These are phyloP conservation scores for Theodoxus fluviatilis DNA, from an alignment of 2,888 invertebrate genomes.

Conservation along the genomic window DNA sequence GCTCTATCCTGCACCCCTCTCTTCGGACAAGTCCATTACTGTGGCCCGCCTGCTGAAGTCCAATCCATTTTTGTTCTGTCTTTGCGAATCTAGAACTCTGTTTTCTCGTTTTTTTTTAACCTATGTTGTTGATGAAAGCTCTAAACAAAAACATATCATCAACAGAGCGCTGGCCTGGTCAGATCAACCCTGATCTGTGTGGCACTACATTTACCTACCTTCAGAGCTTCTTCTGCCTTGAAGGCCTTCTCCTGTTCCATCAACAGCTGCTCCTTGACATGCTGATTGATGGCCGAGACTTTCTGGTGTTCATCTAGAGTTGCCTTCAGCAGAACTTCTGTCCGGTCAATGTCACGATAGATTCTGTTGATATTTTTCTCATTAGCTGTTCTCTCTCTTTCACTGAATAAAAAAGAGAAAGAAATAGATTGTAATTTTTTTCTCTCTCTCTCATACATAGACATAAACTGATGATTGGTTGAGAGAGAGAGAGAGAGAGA, in stretches of 20 bases:
- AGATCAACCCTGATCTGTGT: no score
- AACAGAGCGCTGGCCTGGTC: no score
- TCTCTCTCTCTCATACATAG: neutral
- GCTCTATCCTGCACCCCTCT: no score
- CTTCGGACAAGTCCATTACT: no score
- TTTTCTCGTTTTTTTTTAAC: no score
- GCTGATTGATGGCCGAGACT: conserved; percentile 45
- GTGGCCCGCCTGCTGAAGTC: no score
- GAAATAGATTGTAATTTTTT: neutral
- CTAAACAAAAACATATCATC: no score
- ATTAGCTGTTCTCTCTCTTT: conserved; percentile 53
- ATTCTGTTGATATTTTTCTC: conserved; percentile 59
- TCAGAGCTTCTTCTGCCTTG: conserved; percentile 55
- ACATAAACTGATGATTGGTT: neutral
- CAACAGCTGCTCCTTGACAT: conserved; percentile 50
- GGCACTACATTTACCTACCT: conserved; percentile 38
- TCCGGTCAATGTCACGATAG: conserved; percentile 51
- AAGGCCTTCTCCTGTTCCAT: conserved; percentile 55
- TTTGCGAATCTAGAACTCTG: no score
- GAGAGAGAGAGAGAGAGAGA: neutral
- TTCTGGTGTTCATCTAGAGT: conserved; percentile 55
- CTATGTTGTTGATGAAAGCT: no score
- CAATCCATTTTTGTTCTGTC: no score
- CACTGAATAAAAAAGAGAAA: conserved; percentile 39
- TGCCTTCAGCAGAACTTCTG: conserved; percentile 46